These are phyloP conservation scores for Mus spretus DNA, from an alignment of 2,797 vertebrate genomes.

Conservation along the genomic window DNA sequence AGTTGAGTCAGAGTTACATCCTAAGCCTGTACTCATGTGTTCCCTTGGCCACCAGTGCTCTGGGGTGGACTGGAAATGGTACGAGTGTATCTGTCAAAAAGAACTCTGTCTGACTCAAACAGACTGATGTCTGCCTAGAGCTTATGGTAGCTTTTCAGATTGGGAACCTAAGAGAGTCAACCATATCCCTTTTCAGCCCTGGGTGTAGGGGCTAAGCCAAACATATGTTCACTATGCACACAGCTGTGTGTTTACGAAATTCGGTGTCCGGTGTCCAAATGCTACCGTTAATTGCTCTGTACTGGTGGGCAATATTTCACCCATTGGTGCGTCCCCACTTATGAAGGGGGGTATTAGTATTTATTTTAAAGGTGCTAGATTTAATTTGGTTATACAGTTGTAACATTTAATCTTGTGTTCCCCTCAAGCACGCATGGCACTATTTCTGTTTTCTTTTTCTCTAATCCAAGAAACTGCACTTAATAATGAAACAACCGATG, in stretches of 20 bases:
- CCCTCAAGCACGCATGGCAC: constrained; percentile 23
- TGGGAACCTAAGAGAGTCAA: not conserved
- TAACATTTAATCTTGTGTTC: constrained; percentile 57
- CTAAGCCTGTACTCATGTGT: not conserved
- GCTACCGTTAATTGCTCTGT: constrained; percentile 78
- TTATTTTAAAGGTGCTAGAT: constrained; percentile 83
- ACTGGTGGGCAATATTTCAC: constrained; percentile 11
- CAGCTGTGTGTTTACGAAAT: constrained; percentile 41
- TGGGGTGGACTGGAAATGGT: not conserved
- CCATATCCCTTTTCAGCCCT: not conserved
- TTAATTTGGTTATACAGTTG: constrained; percentile 64
- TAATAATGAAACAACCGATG: constrained; percentile 73
- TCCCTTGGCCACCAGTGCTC: not conserved
- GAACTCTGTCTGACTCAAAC: not conserved
- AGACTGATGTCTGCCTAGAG: not conserved
- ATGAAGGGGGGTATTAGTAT: constrained; percentile 77
- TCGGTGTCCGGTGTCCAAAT: not conserved
- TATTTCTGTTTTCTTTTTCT: constrained; percentile 31
- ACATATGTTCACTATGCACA: accelerated
- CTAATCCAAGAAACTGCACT: not conserved
- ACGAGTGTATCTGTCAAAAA: not conserved
- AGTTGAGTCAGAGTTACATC: not conserved
- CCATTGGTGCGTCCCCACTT: constrained; percentile 62
- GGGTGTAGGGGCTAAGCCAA: not conserved
- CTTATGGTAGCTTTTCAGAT: not conserved